Evolutionary conservation across 2,888 invertebrate genomes (phyloP).

Genomic region (Microplitis deprimator): DNA sequence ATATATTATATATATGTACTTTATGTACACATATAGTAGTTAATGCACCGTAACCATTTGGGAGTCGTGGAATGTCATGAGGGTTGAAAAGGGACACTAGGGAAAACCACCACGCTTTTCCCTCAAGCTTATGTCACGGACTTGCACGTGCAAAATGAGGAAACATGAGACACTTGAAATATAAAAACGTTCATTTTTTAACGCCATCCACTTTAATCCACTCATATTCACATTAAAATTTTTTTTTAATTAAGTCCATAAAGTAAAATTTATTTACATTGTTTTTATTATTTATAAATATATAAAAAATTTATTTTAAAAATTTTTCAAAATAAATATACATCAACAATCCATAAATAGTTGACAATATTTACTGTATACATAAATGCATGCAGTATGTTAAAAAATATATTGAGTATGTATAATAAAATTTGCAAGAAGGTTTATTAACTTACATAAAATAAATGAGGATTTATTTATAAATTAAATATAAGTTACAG

Average conservation of each 20-base stretch:
- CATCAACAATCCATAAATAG: not conserved
- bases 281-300: not conserved
- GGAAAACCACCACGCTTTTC: not conserved
- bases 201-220: not conserved
- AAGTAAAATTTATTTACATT: not conserved
- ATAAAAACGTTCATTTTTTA: not conserved
- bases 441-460: not conserved
- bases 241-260: not conserved
- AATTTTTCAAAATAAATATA: not conserved
- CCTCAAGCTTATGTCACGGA: not conserved
- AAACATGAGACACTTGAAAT: not conserved
- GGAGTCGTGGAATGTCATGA: conserved; percentile 1
- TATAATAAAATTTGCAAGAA: not conserved
- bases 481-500: not conserved
- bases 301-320: not conserved
- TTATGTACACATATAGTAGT: not conserved
- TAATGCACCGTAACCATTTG: conserved; percentile 14
- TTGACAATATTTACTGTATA: not conserved
- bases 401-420: not conserved
- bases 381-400: not conserved
- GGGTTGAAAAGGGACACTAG: conserved; percentile 6
- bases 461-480: not conserved
- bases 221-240: not conserved
- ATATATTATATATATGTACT: not conserved
- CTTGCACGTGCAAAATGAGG: not conserved